These are phyloP conservation scores for Nothocercus nigrocapillus DNA, from an alignment of 2,113 vertebrate genomes.

Conservation along the genomic window DNA sequence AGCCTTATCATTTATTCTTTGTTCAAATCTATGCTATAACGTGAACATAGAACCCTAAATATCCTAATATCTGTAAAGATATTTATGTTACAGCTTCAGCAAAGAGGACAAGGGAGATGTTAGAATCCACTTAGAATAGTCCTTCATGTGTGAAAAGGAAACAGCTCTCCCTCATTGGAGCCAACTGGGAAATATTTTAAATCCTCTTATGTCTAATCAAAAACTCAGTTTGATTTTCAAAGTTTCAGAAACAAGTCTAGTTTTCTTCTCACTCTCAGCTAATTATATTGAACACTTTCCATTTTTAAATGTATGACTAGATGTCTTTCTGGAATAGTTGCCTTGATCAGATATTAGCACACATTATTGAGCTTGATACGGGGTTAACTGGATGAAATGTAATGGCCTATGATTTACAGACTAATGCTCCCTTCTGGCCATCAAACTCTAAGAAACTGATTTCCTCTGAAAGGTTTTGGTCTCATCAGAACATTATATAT, in stretches of 20 bases:
- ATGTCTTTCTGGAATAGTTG: background rate
- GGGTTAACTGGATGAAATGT: background rate
- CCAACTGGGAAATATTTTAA: background rate
- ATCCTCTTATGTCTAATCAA: background rate
- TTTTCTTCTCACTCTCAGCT: background rate
- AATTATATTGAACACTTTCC: background rate
- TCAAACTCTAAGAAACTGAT: background rate
- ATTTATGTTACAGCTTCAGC: background rate
- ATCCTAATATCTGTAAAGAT: background rate
- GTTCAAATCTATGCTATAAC: background rate
- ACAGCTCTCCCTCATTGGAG: background rate
- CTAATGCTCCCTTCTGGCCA: background rate
- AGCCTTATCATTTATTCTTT: background rate
- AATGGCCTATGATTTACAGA: background rate
- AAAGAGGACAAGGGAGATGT: background rate
- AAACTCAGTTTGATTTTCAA: background rate
- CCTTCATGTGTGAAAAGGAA: background rate
- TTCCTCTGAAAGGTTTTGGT: slow-evolving; percentile 18
- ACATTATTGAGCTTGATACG: background rate
- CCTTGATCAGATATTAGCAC: background rate
- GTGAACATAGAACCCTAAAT: background rate
- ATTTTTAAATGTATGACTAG: background rate
- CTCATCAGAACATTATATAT: background rate
- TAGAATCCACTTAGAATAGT: background rate
- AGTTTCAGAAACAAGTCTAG: background rate